phyloP scores from a whole-genome alignment of 2,113 vertebrate species.

The Varanus salvator region DNA sequence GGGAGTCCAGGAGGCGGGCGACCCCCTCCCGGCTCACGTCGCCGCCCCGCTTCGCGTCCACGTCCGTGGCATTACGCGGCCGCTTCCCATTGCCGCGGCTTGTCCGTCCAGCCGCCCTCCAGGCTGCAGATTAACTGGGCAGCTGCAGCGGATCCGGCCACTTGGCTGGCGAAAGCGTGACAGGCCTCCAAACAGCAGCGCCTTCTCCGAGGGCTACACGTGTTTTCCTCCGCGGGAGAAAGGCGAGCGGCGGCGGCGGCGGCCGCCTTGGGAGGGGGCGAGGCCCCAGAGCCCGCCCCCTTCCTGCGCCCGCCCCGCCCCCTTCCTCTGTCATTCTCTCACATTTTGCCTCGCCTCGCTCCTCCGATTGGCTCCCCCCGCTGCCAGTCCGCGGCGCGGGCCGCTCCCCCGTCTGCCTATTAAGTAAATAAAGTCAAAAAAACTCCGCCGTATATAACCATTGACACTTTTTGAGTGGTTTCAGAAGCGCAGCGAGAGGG shows the following conservation, averaged over 20 bases:
- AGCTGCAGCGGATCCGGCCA: too few species aligned
- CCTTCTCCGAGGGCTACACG: background rate
- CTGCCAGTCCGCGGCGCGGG: background rate
- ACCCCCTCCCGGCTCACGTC: background rate
- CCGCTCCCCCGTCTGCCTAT: background rate
- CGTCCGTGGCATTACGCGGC: background rate
- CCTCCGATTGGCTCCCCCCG: background rate
- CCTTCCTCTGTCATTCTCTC: background rate
- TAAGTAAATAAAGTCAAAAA: background rate
- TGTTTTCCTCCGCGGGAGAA: background rate
- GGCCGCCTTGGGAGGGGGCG: background rate
- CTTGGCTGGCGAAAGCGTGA: background rate
- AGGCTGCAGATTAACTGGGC: background rate
- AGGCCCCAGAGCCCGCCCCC: background rate
- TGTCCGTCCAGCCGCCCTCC: background rate
- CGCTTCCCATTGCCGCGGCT: background rate
- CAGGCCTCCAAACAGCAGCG: background rate
- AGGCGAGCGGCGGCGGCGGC: background rate
- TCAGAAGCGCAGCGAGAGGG: background rate
- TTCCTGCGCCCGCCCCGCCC: background rate
- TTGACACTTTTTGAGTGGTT: background rate
- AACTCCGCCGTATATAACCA: background rate
- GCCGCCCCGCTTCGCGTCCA: too few species aligned
- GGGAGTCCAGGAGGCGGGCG: background rate
- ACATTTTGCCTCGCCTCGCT: background rate